Percentiles rank a stretch among this genome's conserved stretches.
These are phyloP conservation scores for Drosophila guanche DNA, from an alignment of 1,140 invertebrate species.

Conservation along the genomic window DNA sequence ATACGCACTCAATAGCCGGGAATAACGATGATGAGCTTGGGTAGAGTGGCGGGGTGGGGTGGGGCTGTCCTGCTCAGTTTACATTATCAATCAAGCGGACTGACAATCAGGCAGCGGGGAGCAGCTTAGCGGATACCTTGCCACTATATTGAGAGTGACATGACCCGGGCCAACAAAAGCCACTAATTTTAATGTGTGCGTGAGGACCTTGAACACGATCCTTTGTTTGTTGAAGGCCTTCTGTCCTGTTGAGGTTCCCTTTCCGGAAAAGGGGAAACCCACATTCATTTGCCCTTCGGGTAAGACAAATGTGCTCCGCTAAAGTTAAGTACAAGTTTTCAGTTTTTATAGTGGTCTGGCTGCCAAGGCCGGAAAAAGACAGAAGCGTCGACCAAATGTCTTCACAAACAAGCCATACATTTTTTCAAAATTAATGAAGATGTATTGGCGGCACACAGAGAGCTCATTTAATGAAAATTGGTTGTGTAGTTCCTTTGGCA, in stretches of 20 bases:
- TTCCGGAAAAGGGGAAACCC: constrained; percentile 12
- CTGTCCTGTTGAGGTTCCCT: constrained; percentile 30
- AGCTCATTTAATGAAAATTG: constrained; percentile 60
- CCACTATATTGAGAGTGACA: constrained; percentile 56
- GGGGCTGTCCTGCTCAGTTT: constrained; percentile 57
- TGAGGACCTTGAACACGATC: constrained; percentile 65
- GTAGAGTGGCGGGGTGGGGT: constrained; percentile 8
- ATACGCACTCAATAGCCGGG: constrained; percentile 54
- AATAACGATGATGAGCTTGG: constrained; percentile 53
- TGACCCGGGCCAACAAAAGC: constrained; percentile 37
- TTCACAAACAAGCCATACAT: constrained; percentile 71
- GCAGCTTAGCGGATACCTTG: constrained; percentile 55
- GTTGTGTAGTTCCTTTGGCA: constrained; percentile 50
- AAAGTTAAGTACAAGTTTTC: constrained; percentile 66
- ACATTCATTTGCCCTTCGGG: constrained; percentile 52
- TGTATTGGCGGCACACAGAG: constrained; percentile 56
- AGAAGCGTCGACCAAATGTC: constrained; percentile 54
- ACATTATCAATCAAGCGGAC: constrained; percentile 79
- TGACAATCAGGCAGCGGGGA: constrained; percentile 59
- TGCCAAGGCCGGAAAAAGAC: constrained; percentile 13
- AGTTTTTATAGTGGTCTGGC: constrained; percentile 47
- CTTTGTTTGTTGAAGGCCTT: constrained; percentile 57
- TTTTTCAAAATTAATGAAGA: constrained; percentile 77
- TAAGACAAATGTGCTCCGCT: constrained; percentile 57
- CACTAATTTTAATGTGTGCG: not conserved